Percentiles rank a stretch among this genome's conserved stretches.
Conservation (phyloP, 2,888 invertebrate species). For the Digitonthophagus gazella region DNA sequence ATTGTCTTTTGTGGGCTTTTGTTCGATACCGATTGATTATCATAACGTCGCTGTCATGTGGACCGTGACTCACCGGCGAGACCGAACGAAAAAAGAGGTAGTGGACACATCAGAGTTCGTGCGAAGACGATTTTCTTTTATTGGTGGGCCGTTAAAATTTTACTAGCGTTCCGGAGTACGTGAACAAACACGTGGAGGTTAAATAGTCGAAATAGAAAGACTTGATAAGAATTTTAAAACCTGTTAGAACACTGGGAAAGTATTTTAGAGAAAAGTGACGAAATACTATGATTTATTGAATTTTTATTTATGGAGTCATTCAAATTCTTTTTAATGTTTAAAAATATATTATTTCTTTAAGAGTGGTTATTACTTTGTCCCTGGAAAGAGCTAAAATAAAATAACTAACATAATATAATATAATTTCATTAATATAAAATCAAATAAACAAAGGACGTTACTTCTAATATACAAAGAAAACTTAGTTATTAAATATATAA, state of each 20-base stretch:
- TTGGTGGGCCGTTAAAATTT: not conserved
- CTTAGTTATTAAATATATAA: no score
- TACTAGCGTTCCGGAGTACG: not conserved
- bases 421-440: no score
- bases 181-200: not conserved
- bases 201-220: not conserved
- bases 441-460: no score
- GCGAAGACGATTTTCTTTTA: not conserved
- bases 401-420: no score
- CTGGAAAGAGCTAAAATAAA: no score
- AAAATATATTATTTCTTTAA: no score
- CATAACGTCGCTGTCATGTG: not conserved
- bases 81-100: not conserved
- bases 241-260: not conserved
- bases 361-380: no score
- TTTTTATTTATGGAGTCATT: no score
- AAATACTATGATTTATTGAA: no score
- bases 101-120: not conserved
- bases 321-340: no score
- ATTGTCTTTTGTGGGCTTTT: not conserved
- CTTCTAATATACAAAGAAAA: no score
- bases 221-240: not conserved
- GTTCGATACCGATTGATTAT: not conserved
- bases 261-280: no score
- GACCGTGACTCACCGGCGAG: not conserved